Conservation (phyloP, 2,888 invertebrate species). For the Sympetrum striolatum region DNA sequence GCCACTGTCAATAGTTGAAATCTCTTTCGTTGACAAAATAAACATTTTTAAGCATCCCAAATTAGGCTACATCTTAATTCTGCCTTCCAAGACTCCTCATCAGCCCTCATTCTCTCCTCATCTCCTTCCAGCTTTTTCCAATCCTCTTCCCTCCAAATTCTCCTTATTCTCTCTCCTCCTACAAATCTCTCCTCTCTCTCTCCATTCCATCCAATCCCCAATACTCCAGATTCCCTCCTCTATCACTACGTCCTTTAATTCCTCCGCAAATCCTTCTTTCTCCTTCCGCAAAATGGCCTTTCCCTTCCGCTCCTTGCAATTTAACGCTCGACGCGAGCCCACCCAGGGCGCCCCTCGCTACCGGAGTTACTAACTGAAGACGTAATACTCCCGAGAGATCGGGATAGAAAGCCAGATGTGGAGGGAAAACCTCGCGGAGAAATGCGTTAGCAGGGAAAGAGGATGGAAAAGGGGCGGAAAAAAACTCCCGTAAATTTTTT, state of each 20-base stretch:
- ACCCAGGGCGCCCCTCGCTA: not conserved
- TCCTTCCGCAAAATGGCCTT: not conserved
- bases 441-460: not conserved
- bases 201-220: not conserved
- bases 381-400: not conserved
- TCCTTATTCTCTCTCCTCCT: not conserved
- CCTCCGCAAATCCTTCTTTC: not conserved
- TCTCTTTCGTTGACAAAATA: too few relatives aligned
- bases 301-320: not conserved
- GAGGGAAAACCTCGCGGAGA: not conserved
- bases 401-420: not conserved
- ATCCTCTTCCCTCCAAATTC: not conserved
- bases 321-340: not conserved
- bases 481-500: not conserved
- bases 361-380: not conserved
- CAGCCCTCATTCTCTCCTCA: not conserved
- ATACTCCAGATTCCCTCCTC: not conserved
- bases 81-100: not conserved
- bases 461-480: not conserved
- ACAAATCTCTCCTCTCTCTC: not conserved
- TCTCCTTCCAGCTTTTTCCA: not conserved
- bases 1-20: too few relatives aligned
- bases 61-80: too few relatives aligned
- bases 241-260: not conserved
- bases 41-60: too few relatives aligned